Evolutionary conservation across 2,113 vertebrate genomes (phyloP), one percentile per base, ranked within the genome.

Genomic region (Scomber scombrus): DNA sequence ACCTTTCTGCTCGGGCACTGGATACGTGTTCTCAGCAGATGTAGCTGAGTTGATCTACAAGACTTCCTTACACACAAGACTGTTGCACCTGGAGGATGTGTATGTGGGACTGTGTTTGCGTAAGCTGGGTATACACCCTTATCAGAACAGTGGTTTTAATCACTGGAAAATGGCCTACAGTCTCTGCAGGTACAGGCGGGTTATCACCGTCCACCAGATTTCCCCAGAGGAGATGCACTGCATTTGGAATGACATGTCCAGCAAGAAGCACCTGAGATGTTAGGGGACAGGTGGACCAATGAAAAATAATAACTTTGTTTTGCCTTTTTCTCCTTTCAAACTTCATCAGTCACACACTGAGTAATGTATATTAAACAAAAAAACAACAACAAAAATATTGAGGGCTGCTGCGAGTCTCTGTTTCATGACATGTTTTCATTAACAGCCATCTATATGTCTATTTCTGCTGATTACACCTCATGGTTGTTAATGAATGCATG

Each of bases 121-220:
- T 51, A 99, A 99, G 90, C 91, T 99, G 80, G 97, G 97, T 75
- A 98, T 99, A 78, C 98, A 99, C 87, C 98, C 98, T 60, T 99
- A 97, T 93, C 98, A 99, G 94, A 99, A 99, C 96, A 99, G 97
- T 93, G 98, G 97, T 85, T 99, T 99, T 88, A 99, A 99, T 95
- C 98, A 99, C 94, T 99, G 98, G 98, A 99, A 99, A 94, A 98
- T 99, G 97, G 97, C 98, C 60, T 99, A 99, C 84, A 99, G 97
- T 86, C 96, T 99, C 91, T 99, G 98, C 89, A 92, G 98, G 81
- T 99, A 98, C 88, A 96, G 98, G 3, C 94, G 98, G 5, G 96
- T 99, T 58, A 97, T 99, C 92, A 99, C 98, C 0, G 97, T 99
- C 75, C 98, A 99, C 93, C 97, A 99, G 94, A 98, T 99, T 92